A percentile compares a stretch with the other conserved stretches of the same genome.
Evolutionary conservation across 2,113 vertebrate genomes (phyloP).

Genomic region (Eclectus roratus): DNA sequence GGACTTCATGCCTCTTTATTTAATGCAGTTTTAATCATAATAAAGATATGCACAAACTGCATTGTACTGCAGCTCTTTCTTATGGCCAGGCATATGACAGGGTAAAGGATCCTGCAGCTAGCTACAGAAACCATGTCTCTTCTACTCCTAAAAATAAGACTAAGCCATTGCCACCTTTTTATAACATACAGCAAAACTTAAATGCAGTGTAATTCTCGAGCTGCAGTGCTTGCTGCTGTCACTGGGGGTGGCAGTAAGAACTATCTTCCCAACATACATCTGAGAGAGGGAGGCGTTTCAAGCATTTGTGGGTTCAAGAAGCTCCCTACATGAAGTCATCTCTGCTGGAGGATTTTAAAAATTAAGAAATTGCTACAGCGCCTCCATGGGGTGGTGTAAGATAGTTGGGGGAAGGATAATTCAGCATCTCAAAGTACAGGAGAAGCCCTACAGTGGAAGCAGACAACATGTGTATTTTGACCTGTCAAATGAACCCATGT

Average conservation of each 20-base stretch:
- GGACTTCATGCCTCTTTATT: not conserved
- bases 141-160: not conserved
- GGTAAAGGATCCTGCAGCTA: not conserved
- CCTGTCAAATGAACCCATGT: accelerated
- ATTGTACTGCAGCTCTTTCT: not conserved
- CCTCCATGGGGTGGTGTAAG: not conserved
- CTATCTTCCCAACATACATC: not conserved
- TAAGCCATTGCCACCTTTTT: not conserved
- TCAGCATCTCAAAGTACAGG: not conserved
- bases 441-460: accelerated
- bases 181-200: not conserved
- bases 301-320: not conserved
- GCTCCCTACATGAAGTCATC: not conserved
- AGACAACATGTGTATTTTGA: not conserved
- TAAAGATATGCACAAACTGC: not conserved
- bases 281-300: not conserved
- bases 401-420: not conserved
- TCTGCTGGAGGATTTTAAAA: not conserved
- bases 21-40: not conserved
- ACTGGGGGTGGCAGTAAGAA: not conserved
- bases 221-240: not conserved
- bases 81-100: not conserved
- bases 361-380: accelerated
- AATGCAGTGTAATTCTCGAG: not conserved
- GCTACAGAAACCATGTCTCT: not conserved